Base-by-base conservation (phyloP, 1,140 invertebrate genomes). In the Globodera rostochiensis region DNA sequence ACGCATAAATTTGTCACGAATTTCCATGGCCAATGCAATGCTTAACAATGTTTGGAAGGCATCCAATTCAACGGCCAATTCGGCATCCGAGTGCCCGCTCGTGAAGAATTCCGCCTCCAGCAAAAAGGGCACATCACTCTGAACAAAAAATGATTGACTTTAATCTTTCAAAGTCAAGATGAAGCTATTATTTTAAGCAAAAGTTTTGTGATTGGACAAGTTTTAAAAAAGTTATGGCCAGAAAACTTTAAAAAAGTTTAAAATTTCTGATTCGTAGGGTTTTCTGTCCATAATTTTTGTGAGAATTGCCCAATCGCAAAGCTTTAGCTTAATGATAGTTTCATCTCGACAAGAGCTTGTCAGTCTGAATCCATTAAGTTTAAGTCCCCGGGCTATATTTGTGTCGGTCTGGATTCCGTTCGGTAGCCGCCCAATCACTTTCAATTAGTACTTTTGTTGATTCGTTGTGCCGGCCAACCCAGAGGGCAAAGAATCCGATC, bases 401-500 rank as follows among this genome's bases (percentile, higher is more conserved):
- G 25, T 25, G 25, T 25, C 25, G 25, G 25, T 25, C 25, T 25
- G 25, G 25, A 25, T 25, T 25, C 25, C 25, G 36, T 36, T 36
- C 36, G 36, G 36, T 36, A 36, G 36, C 36, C 2, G 36, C 36
- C 36, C 36, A 36, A 36, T 36, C 36, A 36, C 36, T 36, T 36
- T 36, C 36, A 66, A 66, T 15, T 1, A 2, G 60, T 36, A 47
- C 21, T 19, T 70, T 15, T 15, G n/a, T 45, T 3, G 11, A 15
- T 4, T 15, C 69, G 21, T 69, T 49, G 36, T 69, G 50, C 49
- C 66, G 21, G 8, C 50, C 77, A 8, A 78, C 5, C 77, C 77
- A 78, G n/a, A 69, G 64, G 8, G 64, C 77, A 69, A 78, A 78
- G 50, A 78, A 78, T 64, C 64, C 77, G 70, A 78, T 69, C 50